Percentiles rank a stretch among this genome's conserved stretches.
phyloP scores from a whole-genome alignment of 2,888 invertebrate species.

The Portevinia maculata region DNA sequence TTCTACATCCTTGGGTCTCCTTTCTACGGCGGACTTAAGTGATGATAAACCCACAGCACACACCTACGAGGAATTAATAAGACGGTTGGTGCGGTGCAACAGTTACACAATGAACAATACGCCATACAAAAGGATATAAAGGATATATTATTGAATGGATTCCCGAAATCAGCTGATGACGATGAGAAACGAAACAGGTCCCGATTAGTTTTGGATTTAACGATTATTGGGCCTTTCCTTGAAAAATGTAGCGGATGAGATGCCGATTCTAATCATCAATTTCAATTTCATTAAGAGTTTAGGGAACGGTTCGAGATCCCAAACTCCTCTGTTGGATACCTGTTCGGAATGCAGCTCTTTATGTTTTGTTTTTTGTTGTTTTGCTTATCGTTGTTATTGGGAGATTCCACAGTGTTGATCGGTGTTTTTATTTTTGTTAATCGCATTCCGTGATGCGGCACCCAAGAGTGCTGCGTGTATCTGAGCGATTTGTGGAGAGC shows the following conservation, averaged over 20 bases:
- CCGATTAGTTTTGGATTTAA: constrained; percentile 57
- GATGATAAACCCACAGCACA: constrained; percentile 67
- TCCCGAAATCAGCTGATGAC: constrained; percentile 67
- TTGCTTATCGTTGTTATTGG: constrained; percentile 45
- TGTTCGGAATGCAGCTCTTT: constrained; percentile 38
- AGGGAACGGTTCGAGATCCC: constrained; percentile 13
- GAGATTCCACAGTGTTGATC: constrained; percentile 36
- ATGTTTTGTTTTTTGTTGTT: constrained; percentile 9
- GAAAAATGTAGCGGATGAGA: constrained; percentile 5
- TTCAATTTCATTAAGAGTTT: constrained; percentile 55
- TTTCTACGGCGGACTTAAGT: constrained; percentile 45
- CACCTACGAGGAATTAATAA: constrained; percentile 37
- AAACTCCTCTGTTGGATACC: constrained; percentile 22
- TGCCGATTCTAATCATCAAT: constrained; percentile 52
- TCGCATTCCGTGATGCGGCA: constrained; percentile 41
- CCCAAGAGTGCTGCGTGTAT: constrained; percentile 39
- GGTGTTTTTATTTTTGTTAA: constrained; percentile 1
- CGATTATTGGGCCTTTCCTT: constrained; percentile 63
- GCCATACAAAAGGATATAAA: constrained; percentile 59
- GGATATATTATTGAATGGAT: constrained; percentile 45
- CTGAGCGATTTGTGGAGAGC: constrained; percentile 5
- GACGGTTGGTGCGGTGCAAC: not conserved
- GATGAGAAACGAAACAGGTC: constrained; percentile 42
- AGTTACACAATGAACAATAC: not conserved
- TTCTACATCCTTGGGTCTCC: constrained; percentile 33